Evolutionary conservation across 2,113 vertebrate genomes (phyloP).

Genomic region (Phaethon lepturus): DNA sequence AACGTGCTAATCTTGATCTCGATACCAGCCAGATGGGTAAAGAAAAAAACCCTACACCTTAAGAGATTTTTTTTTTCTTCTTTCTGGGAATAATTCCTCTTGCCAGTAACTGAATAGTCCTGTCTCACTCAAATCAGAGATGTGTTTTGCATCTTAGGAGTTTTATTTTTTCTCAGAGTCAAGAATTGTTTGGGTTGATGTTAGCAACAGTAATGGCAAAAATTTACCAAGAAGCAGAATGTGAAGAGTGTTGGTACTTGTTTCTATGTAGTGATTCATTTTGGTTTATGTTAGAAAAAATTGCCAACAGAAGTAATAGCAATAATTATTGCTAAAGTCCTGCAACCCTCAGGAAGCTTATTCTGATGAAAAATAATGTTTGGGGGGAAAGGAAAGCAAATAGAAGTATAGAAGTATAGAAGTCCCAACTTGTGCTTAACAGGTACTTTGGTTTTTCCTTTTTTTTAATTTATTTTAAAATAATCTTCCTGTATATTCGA

Average conservation of each 20-base stretch:
- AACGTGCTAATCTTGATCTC: neutral
- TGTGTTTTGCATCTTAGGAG: neutral
- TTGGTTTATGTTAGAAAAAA: neutral
- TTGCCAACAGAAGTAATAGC: neutral
- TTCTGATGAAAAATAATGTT: neutral
- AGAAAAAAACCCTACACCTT: neutral
- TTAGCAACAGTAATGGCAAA: neutral
- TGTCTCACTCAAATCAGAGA: neutral
- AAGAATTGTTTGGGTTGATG: neutral
- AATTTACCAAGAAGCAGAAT: neutral
- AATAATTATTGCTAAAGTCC: neutral
- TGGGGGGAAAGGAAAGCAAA: accelerated
- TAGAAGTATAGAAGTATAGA: neutral
- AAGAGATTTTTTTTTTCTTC: neutral
- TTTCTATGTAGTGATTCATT: neutral
- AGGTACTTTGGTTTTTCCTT: neutral
- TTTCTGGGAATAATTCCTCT: neutral
- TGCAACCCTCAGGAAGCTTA: neutral
- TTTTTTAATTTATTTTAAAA: neutral
- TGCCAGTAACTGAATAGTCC: neutral
- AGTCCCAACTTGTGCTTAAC: neutral
- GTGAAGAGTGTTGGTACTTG: neutral
- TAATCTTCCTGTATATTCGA: neutral
- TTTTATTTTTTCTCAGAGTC: neutral
- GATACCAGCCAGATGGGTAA: neutral